Conservation (phyloP, 1,140 invertebrate genomes). For the Homarus americanus region DNA sequence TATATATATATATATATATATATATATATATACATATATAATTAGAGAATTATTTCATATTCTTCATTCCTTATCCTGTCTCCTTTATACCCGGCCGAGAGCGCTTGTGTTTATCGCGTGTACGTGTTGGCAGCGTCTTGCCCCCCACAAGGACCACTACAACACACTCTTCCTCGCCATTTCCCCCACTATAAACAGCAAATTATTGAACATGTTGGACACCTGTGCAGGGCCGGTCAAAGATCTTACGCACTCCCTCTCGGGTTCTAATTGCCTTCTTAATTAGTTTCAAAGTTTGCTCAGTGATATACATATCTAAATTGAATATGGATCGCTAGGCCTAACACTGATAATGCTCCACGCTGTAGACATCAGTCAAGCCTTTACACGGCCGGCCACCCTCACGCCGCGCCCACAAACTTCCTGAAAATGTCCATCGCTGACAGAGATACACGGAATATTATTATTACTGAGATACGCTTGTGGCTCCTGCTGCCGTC, state of each 20-base stretch:
- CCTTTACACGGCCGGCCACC: not conserved
- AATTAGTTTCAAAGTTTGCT: conserved; percentile 63
- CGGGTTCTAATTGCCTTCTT: conserved; percentile 57
- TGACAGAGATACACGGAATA: conserved; percentile 14
- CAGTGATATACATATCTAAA: conserved; percentile 63
- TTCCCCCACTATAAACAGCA: conserved; percentile 18
- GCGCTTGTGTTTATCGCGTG: too few relatives aligned
- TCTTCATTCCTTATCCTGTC: too few relatives aligned
- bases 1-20: too few relatives aligned
- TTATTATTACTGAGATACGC: conserved; percentile 1
- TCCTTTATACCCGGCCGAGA: too few relatives aligned
- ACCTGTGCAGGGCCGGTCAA: conserved; percentile 28
- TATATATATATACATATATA: too few relatives aligned
- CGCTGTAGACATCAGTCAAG: conserved; percentile 7
- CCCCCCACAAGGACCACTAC: not conserved
- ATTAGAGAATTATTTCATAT: too few relatives aligned
- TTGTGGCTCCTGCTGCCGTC: not conserved
- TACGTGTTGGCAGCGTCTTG: too few relatives aligned
- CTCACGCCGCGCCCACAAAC: conserved; percentile 14
- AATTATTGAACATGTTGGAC: conserved; percentile 29
- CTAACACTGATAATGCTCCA: conserved; percentile 37
- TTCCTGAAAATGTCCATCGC: conserved; percentile 34
- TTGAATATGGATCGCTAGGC: conserved; percentile 65
- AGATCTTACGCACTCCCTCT: conserved; percentile 40
- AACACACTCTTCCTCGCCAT: not conserved